phyloP scores from a whole-genome alignment of 2,113 vertebrate species.

The Alethe diademata region DNA sequence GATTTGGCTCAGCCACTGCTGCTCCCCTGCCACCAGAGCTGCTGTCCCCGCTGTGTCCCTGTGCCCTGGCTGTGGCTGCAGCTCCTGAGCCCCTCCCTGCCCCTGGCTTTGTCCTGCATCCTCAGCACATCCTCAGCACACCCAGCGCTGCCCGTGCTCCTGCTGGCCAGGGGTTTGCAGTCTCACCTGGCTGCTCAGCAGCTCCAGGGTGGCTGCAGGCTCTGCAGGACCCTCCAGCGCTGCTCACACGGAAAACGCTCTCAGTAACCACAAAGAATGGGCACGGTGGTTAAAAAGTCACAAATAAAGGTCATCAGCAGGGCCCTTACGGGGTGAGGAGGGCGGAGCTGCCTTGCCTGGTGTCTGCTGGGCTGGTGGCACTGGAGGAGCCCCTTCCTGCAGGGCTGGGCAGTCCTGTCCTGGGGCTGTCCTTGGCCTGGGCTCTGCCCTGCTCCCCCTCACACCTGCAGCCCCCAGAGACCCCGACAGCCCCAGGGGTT shows the following conservation, averaged over 20 bases:
- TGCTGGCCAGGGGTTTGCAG: no score
- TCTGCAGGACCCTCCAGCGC: background rate
- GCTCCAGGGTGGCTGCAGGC: conserved; percentile 1
- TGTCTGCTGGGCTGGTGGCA: background rate
- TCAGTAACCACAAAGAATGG: background rate
- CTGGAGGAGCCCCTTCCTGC: background rate
- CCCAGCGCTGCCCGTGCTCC: no score
- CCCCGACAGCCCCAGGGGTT: background rate
- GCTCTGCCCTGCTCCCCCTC: background rate
- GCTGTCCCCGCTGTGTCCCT: background rate
- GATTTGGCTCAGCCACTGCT: background rate
- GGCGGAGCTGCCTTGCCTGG: rapidly evolving
- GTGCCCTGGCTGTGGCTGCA: rapidly evolving
- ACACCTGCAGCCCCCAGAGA: rapidly evolving
- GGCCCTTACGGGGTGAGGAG: background rate
- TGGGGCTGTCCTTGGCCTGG: background rate
- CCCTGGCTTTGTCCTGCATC: background rate
- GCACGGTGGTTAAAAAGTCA: background rate
- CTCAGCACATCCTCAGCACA: no score
- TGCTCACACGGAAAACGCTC: conserved; percentile 14
- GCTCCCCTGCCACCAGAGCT: background rate
- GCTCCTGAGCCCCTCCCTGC: background rate
- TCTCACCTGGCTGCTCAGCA: background rate
- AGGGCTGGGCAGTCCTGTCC: background rate
- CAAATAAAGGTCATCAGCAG: background rate